Percentiles rank a stretch among this genome's conserved stretches.
Conservation (phyloP, 2,888 invertebrate species). For the Nomada flava region DNA sequence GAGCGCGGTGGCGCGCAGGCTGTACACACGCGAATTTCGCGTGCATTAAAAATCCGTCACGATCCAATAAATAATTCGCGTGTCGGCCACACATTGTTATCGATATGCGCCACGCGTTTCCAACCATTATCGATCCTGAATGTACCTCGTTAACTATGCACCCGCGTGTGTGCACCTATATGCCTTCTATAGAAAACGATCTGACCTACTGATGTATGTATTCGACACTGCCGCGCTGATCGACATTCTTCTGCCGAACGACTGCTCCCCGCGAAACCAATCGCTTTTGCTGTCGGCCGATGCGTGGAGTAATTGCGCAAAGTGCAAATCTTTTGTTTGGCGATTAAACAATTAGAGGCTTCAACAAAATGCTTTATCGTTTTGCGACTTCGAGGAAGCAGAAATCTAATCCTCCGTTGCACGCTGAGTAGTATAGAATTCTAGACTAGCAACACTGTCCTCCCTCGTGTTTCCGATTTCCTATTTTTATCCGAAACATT, state of each 20-base stretch:
- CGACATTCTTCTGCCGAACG: background rate
- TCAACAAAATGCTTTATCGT: fast-evolving
- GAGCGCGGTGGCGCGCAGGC: background rate
- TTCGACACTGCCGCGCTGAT: conserved; percentile 22
- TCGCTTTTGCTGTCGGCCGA: background rate
- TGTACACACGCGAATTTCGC: conserved; percentile 24
- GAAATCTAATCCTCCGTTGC: background rate
- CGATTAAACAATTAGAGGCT: too few relatives aligned
- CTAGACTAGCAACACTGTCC: too few relatives aligned
- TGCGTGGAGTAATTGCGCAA: background rate
- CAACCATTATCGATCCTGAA: conserved; percentile 47
- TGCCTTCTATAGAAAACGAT: conserved; percentile 42
- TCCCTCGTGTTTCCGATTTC: too few relatives aligned
- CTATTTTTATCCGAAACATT: too few relatives aligned
- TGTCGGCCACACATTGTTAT: conserved; percentile 36
- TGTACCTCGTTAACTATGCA: conserved; percentile 40
- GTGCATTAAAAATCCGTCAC: conserved; percentile 52
- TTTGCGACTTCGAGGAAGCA: background rate
- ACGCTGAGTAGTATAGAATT: too few relatives aligned
- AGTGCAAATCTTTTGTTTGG: background rate
- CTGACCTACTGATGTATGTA: conserved; percentile 34
- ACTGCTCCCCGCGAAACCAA: conserved; percentile 5
- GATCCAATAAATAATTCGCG: conserved; percentile 54
- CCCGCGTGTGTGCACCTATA: background rate
- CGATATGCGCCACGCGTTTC: conserved; percentile 25